Percentiles rank a stretch among this genome's conserved stretches.
phyloP scores from a whole-genome alignment of 2,797 vertebrate species.

The Sandelia bainsii region DNA sequence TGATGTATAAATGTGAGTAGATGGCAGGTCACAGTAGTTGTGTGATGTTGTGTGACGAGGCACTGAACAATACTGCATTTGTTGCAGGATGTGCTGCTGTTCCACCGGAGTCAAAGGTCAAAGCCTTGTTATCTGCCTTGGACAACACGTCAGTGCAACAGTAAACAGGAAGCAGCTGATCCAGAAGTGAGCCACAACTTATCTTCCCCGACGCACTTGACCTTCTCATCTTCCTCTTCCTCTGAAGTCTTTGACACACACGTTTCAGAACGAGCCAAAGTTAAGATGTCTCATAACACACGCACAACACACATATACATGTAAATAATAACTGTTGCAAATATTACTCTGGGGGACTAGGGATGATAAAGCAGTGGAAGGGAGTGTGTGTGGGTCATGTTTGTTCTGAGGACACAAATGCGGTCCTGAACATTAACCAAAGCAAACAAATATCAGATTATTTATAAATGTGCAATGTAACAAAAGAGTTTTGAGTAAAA shows the following conservation, averaged over 20 bases:
- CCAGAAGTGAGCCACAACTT: conserved; percentile 47
- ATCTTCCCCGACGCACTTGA: conserved; percentile 71
- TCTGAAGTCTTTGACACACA: conserved; percentile 40
- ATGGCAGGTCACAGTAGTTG: conserved; percentile 20
- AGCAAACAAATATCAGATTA: conserved; percentile 7
- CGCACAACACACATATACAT: conserved; percentile 36
- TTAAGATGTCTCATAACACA: conserved; percentile 40
- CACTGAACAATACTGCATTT: conserved; percentile 60
- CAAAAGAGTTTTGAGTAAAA: conserved; percentile 4
- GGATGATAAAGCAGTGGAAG: conserved; percentile 35
- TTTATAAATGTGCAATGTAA: conserved; percentile 10
- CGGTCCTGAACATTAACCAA: conserved; percentile 11
- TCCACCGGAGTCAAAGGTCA: conserved; percentile 63
- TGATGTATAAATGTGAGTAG: conserved; percentile 35
- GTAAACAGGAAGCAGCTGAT: conserved; percentile 87
- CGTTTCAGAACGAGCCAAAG: conserved; percentile 45
- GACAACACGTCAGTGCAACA: conserved; percentile 64
- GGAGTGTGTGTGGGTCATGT: conserved; percentile 22
- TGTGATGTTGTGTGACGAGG: conserved; percentile 35
- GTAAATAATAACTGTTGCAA: conserved; percentile 31
- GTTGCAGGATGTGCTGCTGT: conserved; percentile 74
- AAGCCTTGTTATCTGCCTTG: conserved; percentile 63
- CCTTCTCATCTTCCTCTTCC: conserved; percentile 77
- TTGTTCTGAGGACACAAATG: conserved; percentile 19
- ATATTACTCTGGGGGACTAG: conserved; percentile 18